Evolutionary conservation across 2,113 vertebrate species (phyloP), one percentile per base, ranked within the genome.

Genomic region (Phyllostomus discolor): DNA sequence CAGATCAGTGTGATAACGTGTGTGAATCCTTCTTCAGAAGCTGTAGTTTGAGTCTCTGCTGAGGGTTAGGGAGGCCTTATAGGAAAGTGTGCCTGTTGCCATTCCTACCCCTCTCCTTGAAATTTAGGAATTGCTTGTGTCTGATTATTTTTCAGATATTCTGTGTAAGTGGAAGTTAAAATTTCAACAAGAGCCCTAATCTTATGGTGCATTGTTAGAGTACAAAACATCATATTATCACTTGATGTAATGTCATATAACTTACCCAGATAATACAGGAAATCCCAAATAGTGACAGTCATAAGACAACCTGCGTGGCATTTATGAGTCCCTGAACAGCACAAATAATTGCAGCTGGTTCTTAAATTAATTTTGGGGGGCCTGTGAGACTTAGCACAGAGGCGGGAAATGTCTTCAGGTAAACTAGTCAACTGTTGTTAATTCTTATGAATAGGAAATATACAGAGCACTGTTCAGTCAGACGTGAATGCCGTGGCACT

Each of bases 291-390:
- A 96, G 75, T 95, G 97, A 96, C 91, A 95, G 94, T 95, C 80
- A 93, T 94, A 96, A 96, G 95, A 96, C 95, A 94, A 19, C 96
- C 96, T 88, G 67, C 76, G 93, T 97, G 97, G 94, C 92, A 41
- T 97, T 97, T 96, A 84, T 95, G 97, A 96, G 94, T 95, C 70
- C 59, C 97, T 95, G 88, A 98, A 97, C 76, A 94, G 96, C 94
- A 97, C 72, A 91, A 94, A 96, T 96, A 95, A 97, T 98, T 96
- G 91, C 95, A 96, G 72, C 80, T 95, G 57, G 38, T 97, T 98
- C 86, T 86, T 94, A 94, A 97, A 96, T 98, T 97, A 97, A 97
- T 95, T 94, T 97, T 87, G 88, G 92, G 88, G 91, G 84, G 54
- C 82, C 95, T 95, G 35, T 97, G 86, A 90, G 88, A 95, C 96